These are phyloP conservation scores for human DNA, from an alignment of 2,113 vertebrate genomes.

Conservation along the genomic window GRCh38 chr9:99522501-99523000, in stretches of 20 bases:
- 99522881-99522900: background rate
- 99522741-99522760: background rate
- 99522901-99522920: background rate
- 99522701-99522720: background rate
- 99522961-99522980: background rate
- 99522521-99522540: too few relatives aligned
- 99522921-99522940: background rate
- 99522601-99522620: background rate
- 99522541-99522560: too few relatives aligned
- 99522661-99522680: background rate
- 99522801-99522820: background rate
- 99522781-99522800: background rate
- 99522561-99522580: too few relatives aligned
- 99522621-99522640: slow-evolving; percentile 4
- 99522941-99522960: background rate
- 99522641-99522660: background rate
- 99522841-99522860: background rate
- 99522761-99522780: background rate
- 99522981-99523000: background rate
- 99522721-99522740: background rate
- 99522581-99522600: background rate
- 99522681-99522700: background rate
- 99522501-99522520: too few relatives aligned
- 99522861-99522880: slow-evolving; percentile 4
- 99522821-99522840: background rate